These are phyloP conservation scores for Meloe dianella DNA, from an alignment of 2,888 invertebrate genomes.

Conservation along the genomic window DNA sequence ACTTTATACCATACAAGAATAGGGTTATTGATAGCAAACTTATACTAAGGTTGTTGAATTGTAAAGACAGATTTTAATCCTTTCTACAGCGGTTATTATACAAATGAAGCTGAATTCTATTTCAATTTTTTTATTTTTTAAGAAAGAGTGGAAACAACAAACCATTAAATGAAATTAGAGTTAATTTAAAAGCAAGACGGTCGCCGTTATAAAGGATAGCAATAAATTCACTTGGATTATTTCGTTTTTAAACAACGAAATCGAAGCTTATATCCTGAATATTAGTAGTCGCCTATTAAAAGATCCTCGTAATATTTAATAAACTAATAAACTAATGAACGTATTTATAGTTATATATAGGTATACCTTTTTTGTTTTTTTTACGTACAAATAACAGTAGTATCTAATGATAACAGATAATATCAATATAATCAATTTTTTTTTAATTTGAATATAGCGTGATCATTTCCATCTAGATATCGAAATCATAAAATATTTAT, in stretches of 20 bases:
- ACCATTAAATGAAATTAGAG: background rate
- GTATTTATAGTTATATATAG: too few relatives aligned
- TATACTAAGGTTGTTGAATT: background rate
- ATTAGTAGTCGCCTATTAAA: background rate
- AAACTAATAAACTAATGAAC: background rate
- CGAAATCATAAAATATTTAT: background rate
- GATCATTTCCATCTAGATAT: background rate
- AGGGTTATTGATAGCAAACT: slow-evolving; percentile 6
- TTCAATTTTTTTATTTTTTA: background rate
- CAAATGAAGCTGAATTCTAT: background rate
- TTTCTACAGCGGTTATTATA: background rate
- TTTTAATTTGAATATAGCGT: slow-evolving; percentile 1
- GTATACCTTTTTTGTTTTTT: too few relatives aligned
- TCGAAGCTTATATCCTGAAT: background rate
- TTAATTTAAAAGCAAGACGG: background rate
- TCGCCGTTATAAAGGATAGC: background rate
- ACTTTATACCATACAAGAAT: slow-evolving; percentile 15
- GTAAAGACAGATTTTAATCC: background rate
- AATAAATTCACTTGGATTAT: background rate
- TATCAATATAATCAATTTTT: background rate
- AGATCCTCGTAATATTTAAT: background rate
- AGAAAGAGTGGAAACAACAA: background rate
- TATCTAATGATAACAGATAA: background rate
- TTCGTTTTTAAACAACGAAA: background rate
- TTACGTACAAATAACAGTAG: too few relatives aligned